Evolutionary conservation across 2,888 invertebrate genomes (phyloP).

Genomic region (Helicoverpa assulta): DNA sequence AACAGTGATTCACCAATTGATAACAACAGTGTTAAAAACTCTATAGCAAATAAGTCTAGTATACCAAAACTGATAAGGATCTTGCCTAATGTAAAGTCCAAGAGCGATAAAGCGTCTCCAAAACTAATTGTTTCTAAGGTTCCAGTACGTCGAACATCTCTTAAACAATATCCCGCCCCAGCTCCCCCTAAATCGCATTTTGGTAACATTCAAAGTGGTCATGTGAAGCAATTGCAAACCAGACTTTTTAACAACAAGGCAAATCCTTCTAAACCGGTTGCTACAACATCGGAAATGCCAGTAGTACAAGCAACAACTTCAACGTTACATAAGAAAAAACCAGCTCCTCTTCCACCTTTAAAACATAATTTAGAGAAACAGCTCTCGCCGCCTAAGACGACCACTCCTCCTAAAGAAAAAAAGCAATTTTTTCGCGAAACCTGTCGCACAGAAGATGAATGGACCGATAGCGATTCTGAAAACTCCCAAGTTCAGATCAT

Average conservation of each 20-base stretch:
- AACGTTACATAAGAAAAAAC: conserved; percentile 78
- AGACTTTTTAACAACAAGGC: conserved; percentile 80
- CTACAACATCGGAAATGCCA: conserved; percentile 55
- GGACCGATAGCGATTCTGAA: conserved; percentile 88
- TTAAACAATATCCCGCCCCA: conserved; percentile 84
- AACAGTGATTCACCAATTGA: conserved; percentile 25
- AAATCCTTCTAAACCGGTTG: conserved; percentile 60
- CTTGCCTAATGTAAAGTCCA: conserved; percentile 75
- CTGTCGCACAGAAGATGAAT: conserved; percentile 92
- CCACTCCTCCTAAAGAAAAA: conserved; percentile 67
- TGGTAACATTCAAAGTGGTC: conserved; percentile 85
- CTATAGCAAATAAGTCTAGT: conserved; percentile 74
- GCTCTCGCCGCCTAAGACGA: conserved; percentile 65
- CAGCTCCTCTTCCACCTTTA: conserved; percentile 79
- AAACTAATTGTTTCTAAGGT: conserved; percentile 84
- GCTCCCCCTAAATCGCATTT: conserved; percentile 87
- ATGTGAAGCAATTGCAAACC: conserved; percentile 86
- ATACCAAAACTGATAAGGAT: conserved; percentile 84
- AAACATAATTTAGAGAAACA: conserved; percentile 66
- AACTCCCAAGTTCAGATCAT: conserved; percentile 70
- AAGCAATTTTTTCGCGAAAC: conserved; percentile 91
- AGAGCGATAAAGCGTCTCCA: conserved; percentile 77
- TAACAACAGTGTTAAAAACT: conserved; percentile 47
- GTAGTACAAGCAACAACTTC: conserved; percentile 80
- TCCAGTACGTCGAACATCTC: conserved; percentile 80